phyloP scores from a whole-genome alignment of 2,797 vertebrate genomes.

The Peromyscus eremicus region DNA sequence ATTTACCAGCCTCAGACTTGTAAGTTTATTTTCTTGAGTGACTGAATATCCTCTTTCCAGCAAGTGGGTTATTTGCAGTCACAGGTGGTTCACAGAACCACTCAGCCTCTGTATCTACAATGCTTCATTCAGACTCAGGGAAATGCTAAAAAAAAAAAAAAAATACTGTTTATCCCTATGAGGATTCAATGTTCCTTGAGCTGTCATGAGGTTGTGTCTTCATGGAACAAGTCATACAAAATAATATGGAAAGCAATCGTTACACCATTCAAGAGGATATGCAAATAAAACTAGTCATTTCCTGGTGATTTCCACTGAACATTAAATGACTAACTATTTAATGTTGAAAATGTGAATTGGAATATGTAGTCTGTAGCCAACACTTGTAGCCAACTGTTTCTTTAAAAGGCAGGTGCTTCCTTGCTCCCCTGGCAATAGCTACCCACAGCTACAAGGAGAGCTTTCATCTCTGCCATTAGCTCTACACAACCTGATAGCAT shows the following conservation, averaged over 20 bases:
- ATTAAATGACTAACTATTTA: constrained; percentile 74
- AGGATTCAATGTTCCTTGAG: constrained; percentile 71
- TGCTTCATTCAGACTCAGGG: constrained; percentile 62
- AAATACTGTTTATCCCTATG: constrained; percentile 70
- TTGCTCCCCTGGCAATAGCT: constrained; percentile 58
- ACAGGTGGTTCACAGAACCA: constrained; percentile 54
- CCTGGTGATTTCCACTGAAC: constrained; percentile 79
- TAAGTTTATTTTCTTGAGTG: constrained; percentile 78
- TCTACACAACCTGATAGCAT: not conserved
- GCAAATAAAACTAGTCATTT: constrained; percentile 80
- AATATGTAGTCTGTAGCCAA: constrained; percentile 60
- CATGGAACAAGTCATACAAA: constrained; percentile 80
- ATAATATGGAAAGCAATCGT: constrained; percentile 77
- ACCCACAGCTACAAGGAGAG: constrained; percentile 51
- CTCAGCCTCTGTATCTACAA: constrained; percentile 51
- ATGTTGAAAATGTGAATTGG: constrained; percentile 72
- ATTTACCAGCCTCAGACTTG: constrained; percentile 63
- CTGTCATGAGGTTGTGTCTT: constrained; percentile 74
- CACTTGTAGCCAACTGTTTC: constrained; percentile 42
- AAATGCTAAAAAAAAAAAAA: constrained; percentile 41
- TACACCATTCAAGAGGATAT: constrained; percentile 71
- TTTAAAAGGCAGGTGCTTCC: constrained; percentile 81
- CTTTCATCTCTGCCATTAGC: constrained; percentile 67
- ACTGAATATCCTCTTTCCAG: constrained; percentile 75
- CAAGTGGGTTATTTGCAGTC: constrained; percentile 64